These are phyloP conservation scores for Criorhina ranunculi DNA, from an alignment of 2,888 invertebrate genomes.

Conservation along the genomic window DNA sequence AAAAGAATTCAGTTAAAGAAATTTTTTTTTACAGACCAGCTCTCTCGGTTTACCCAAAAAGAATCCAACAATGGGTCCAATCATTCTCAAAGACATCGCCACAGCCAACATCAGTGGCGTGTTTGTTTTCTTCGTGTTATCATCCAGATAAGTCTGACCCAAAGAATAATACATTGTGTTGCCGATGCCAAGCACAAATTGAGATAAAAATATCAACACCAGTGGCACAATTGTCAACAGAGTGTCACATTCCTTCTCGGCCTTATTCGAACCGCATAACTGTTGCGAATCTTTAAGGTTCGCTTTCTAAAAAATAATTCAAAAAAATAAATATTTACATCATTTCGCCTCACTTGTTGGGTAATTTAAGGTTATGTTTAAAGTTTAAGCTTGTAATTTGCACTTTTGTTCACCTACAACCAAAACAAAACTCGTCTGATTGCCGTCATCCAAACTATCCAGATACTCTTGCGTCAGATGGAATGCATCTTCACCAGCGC, in stretches of 20 bases:
- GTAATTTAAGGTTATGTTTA: neutral
- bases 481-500: constrained; percentile 85
- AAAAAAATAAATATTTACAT: constrained; percentile 45
- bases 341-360: constrained; percentile 29
- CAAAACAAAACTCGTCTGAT: constrained; percentile 76
- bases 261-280: constrained; percentile 79
- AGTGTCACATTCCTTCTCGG: constrained; percentile 84
- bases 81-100: constrained; percentile 83
- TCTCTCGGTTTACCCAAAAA: constrained; percentile 83
- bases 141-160: constrained; percentile 89
- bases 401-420: constrained; percentile 79
- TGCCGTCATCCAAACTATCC: constrained; percentile 75
- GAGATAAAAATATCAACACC: constrained; percentile 87
- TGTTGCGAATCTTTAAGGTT: constrained; percentile 79
- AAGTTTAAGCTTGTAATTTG: constrained; percentile 8
- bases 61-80: constrained; percentile 87
- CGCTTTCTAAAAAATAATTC: constrained; percentile 77
- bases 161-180: constrained; percentile 88
- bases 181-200: constrained; percentile 89
- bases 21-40: neutral
- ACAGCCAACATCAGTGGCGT: constrained; percentile 86
- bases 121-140: constrained; percentile 88
- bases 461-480: constrained; percentile 83
- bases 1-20: constrained; percentile 2
- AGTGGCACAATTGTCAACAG: constrained; percentile 86